Percentiles rank a stretch among this genome's conserved stretches.
Evolutionary conservation across 2,888 invertebrate species (phyloP).

Genomic region (Lasioglossum morio): DNA sequence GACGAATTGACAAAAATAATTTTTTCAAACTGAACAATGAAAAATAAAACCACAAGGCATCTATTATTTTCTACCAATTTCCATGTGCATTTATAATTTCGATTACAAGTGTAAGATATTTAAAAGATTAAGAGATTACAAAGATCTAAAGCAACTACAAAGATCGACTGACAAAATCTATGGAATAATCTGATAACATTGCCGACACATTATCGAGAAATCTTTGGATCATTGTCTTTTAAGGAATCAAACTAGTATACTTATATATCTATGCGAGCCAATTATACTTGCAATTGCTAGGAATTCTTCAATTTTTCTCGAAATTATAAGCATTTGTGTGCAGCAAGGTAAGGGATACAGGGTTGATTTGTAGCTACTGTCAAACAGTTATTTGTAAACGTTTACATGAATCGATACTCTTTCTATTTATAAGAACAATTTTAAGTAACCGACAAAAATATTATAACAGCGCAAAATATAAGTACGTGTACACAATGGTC

Average conservation of each 20-base stretch:
- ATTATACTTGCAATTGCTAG: neutral
- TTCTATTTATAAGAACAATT: constrained; percentile 8
- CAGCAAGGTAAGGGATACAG: constrained; percentile 34
- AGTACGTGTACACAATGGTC: neutral
- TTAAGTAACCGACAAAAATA: constrained; percentile 2
- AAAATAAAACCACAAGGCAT: neutral
- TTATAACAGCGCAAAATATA: neutral
- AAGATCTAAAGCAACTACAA: neutral
- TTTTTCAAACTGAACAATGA: neutral
- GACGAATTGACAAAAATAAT: neutral
- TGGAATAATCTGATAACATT: neutral
- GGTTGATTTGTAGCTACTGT: constrained; percentile 43
- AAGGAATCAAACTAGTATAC: neutral
- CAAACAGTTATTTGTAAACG: constrained; percentile 17
- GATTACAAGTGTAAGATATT: neutral
- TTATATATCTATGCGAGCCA: neutral
- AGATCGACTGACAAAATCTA: constrained; percentile 16
- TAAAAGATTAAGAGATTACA: neutral
- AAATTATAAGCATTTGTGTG: neutral
- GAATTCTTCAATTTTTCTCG: neutral
- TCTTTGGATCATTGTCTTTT: neutral
- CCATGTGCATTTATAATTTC: neutral
- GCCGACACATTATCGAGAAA: neutral
- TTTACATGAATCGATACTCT: constrained; percentile 2
- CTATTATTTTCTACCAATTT: neutral